phyloP scores from a whole-genome alignment of 35 echinoderm and acorn worm species.

The Ophiothrix spiculata region DNA sequence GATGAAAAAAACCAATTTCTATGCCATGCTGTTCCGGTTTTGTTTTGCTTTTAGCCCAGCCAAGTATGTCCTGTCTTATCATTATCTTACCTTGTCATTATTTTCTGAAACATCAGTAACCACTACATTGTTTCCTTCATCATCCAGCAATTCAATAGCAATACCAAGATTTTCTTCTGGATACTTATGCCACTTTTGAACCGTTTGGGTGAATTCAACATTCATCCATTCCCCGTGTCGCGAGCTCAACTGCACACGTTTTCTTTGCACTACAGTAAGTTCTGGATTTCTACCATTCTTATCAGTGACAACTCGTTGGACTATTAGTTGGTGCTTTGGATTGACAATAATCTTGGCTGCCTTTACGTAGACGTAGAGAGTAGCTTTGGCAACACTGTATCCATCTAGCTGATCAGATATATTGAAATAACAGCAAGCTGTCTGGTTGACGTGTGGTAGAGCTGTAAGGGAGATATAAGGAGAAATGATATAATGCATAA shows the following conservation, averaged over 20 bases:
- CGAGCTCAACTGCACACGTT: constrained; percentile 42
- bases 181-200: constrained; percentile 52
- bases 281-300: constrained; percentile 12
- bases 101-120: constrained; percentile 49
- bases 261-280: constrained; percentile 13
- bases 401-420: constrained; percentile 52
- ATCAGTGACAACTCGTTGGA: constrained; percentile 36
- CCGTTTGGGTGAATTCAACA: constrained; percentile 56
- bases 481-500: too few species aligned
- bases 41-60: too few species aligned
- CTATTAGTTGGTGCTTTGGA: constrained; percentile 19
- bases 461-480: too few species aligned
- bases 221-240: constrained; percentile 50
- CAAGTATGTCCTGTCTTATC: too few species aligned
- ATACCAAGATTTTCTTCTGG: constrained; percentile 52
- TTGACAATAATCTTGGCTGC: background rate
- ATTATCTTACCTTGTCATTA: constrained; percentile 48
- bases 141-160: constrained; percentile 41
- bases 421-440: constrained; percentile 41
- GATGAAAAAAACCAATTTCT: too few species aligned
- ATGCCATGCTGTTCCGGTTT: too few species aligned
- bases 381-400: constrained; percentile 61
- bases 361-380: constrained; percentile 55
- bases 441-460: constrained; percentile 20
- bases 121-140: constrained; percentile 45